phyloP scores from a whole-genome alignment of 2,113 vertebrate genomes.

The Tretioscincus oriximinensis region DNA sequence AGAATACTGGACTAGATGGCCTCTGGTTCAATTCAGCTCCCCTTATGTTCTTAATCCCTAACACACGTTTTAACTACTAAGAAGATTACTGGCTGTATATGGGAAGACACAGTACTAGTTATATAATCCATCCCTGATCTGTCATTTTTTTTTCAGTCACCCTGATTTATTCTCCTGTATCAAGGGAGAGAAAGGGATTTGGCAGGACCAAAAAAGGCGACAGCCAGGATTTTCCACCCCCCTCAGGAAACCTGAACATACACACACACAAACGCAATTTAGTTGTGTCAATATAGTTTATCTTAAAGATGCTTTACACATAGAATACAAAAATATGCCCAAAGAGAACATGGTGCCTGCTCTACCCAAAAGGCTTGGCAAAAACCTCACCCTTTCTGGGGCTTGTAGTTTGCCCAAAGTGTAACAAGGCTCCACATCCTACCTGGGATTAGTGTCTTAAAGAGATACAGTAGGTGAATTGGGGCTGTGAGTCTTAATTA shows the following conservation, averaged over 20 bases:
- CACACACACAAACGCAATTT: not conserved
- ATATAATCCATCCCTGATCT: not conserved
- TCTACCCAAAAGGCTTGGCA: not conserved
- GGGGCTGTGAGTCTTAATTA: not conserved
- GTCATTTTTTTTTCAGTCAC: no score
- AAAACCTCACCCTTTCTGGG: not conserved
- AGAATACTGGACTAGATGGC: no score
- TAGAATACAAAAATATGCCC: slow-evolving; percentile 37
- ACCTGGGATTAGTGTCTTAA: slow-evolving; percentile 15
- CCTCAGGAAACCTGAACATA: not conserved
- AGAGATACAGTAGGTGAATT: slow-evolving; percentile 15
- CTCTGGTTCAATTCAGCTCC: no score
- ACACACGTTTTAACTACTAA: not conserved
- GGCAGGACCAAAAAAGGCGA: not conserved
- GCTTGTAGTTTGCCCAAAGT: not conserved
- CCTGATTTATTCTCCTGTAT: not conserved
- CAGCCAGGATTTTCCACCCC: not conserved
- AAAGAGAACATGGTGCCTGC: not conserved
- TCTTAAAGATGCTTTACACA: slow-evolving; percentile 38
- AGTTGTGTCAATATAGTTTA: slow-evolving; percentile 37
- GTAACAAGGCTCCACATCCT: not conserved
- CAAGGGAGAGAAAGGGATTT: no score
- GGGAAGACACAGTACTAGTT: no score
- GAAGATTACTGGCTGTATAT: not conserved
- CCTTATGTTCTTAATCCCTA: not conserved